Conservation (phyloP, 1,140 invertebrate genomes). For the Drosophila lacteicornis region DNA sequence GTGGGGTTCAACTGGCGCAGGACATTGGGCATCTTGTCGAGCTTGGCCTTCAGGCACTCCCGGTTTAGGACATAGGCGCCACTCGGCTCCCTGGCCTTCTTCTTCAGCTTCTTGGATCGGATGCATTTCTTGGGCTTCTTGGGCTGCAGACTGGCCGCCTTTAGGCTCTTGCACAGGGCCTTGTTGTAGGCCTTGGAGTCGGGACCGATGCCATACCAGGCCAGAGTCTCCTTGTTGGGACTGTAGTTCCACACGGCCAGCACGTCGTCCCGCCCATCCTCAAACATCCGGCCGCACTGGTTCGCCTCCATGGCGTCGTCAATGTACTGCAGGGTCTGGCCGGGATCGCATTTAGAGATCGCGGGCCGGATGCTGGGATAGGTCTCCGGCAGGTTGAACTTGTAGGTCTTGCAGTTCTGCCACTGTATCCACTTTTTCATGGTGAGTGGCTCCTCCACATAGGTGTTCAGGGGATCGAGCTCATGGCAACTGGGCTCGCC, state of each 20-base stretch:
- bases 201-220: slow-evolving; percentile 46
- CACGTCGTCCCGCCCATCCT: slow-evolving; percentile 30
- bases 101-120: background rate
- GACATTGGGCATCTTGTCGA: slow-evolving; percentile 54
- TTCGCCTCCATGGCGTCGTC: slow-evolving; percentile 23
- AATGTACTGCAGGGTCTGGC: slow-evolving; percentile 3
- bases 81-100: background rate
- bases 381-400: slow-evolving; percentile 16
- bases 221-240: slow-evolving; percentile 43
- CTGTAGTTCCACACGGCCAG: slow-evolving; percentile 45
- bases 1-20: slow-evolving; percentile 13
- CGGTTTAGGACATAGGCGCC: slow-evolving; percentile 41
- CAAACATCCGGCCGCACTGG: slow-evolving; percentile 17
- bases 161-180: slow-evolving; percentile 32
- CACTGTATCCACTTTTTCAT: slow-evolving; percentile 43
- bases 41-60: slow-evolving; percentile 13
- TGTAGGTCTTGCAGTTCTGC: slow-evolving; percentile 43
- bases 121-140: background rate
- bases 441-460: background rate
- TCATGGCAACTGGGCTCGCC: background rate
- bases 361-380: slow-evolving; percentile 54
- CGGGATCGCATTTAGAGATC: slow-evolving; percentile 25
- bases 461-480: slow-evolving; percentile 4
- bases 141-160: background rate
- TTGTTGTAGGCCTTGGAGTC: slow-evolving; percentile 19